These are phyloP conservation scores for Graptemys geographica DNA, from an alignment of 2,797 vertebrate species.

Conservation along the genomic window DNA sequence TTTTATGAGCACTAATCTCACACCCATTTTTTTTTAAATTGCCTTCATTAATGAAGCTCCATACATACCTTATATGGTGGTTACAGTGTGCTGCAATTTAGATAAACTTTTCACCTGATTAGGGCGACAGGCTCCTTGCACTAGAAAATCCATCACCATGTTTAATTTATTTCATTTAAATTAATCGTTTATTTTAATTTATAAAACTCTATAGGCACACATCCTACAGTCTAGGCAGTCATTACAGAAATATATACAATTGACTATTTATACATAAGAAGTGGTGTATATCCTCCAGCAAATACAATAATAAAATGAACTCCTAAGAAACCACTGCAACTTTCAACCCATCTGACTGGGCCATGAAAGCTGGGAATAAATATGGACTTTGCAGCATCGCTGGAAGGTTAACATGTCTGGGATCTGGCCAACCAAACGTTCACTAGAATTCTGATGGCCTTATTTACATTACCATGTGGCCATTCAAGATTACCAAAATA, in stretches of 20 bases:
- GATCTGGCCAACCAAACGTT: neutral
- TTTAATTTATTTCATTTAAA: neutral
- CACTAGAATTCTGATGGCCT: neutral
- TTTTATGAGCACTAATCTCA: slow-evolving; percentile 5
- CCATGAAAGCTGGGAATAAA: neutral
- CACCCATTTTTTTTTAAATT: neutral
- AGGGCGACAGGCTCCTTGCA: neutral
- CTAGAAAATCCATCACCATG: neutral
- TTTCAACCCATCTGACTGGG: neutral
- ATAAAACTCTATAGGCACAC: neutral
- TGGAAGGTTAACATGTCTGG: neutral
- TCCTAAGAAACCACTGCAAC: neutral
- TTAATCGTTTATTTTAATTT: neutral
- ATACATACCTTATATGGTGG: neutral
- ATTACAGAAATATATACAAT: neutral
- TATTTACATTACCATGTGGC: neutral
- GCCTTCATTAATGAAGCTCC: neutral
- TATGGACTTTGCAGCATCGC: neutral
- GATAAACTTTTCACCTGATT: neutral
- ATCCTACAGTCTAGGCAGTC: neutral
- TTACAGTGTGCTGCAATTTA: neutral
- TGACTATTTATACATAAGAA: neutral
- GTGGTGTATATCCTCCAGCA: neutral
- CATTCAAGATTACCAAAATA: neutral
- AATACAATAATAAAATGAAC: neutral